A percentile compares a stretch with the other conserved stretches of the same genome.
These are phyloP conservation scores for Herpetotheres cachinnans DNA, from an alignment of 2,113 vertebrate genomes.

Conservation along the genomic window DNA sequence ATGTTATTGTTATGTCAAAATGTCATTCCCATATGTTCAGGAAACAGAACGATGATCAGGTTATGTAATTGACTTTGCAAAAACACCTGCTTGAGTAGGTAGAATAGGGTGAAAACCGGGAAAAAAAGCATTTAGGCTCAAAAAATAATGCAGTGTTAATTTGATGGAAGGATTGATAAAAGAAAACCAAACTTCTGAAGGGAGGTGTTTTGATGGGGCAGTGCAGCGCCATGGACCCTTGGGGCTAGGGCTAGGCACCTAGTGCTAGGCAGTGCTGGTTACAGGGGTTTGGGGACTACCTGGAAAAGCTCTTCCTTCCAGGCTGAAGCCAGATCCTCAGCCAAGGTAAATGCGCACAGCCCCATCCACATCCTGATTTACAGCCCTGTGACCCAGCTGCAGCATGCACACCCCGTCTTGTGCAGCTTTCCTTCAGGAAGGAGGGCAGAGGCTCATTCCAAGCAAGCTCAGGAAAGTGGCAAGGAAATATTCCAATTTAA, in stretches of 20 bases:
- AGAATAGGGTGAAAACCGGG: background rate
- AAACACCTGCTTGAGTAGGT: background rate
- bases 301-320: background rate
- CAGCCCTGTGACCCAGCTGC: too few species aligned
- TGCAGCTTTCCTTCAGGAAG: background rate
- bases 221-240: background rate
- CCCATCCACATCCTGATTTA: rapidly evolving
- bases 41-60: background rate
- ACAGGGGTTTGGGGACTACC: background rate
- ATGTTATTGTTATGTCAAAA: constrained; percentile 44
- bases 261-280: background rate
- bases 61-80: background rate
- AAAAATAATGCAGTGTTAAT: rapidly evolving
- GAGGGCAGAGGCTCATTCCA: background rate
- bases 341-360: background rate
- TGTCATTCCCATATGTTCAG: constrained; percentile 24
- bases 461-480: background rate
- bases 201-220: background rate
- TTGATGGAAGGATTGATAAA: background rate
- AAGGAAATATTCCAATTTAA: background rate
- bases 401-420: background rate
- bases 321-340: background rate
- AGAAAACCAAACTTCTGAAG: background rate
- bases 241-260: background rate
- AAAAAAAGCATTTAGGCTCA: background rate